Conservation (phyloP, 2,113 vertebrate genomes). For the Paraplagusia blochii region DNA sequence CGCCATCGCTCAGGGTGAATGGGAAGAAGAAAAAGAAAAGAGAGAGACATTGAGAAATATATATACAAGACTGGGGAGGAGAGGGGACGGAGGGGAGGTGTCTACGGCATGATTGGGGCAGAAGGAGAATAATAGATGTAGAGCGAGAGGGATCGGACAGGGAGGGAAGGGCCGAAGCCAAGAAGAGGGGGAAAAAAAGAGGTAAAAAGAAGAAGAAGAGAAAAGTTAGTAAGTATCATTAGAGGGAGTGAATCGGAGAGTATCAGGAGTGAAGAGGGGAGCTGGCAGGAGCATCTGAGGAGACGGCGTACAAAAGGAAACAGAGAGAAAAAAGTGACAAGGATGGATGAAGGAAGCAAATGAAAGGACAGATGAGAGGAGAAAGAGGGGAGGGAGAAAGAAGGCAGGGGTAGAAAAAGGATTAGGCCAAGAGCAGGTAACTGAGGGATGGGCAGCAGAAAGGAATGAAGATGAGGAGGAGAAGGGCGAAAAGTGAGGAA, state of each 20-base stretch:
- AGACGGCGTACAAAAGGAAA: slow-evolving; percentile 36
- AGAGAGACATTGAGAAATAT: slow-evolving; percentile 50
- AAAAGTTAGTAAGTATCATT: slow-evolving; percentile 37
- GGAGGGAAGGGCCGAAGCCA: slow-evolving; percentile 2
- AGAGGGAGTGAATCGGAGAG: slow-evolving; percentile 14
- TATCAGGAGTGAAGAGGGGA: slow-evolving; percentile 25
- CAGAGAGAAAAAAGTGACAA: slow-evolving; percentile 45
- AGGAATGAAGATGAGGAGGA: not conserved
- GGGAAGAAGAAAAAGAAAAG: slow-evolving; percentile 24
- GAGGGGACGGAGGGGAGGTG: not conserved
- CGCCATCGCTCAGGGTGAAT: slow-evolving; percentile 64
- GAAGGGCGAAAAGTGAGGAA: not conserved
- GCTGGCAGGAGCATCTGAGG: slow-evolving; percentile 33
- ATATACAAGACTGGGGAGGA: slow-evolving; percentile 5
- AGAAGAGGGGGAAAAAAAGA: not conserved
- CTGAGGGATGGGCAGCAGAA: not conserved
- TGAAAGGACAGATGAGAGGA: slow-evolving; percentile 39
- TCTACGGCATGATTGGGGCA: slow-evolving; percentile 17
- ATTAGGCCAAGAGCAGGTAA: not conserved
- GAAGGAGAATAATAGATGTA: slow-evolving; percentile 39
- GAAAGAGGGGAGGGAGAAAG: slow-evolving; percentile 1
- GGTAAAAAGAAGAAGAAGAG: not conserved
- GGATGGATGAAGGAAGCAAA: slow-evolving; percentile 41
- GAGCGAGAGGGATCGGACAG: slow-evolving; percentile 6
- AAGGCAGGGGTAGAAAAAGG: not conserved